Evolutionary conservation across 2,888 invertebrate species (phyloP).

Genomic region (Hypselothyrea guttata): DNA sequence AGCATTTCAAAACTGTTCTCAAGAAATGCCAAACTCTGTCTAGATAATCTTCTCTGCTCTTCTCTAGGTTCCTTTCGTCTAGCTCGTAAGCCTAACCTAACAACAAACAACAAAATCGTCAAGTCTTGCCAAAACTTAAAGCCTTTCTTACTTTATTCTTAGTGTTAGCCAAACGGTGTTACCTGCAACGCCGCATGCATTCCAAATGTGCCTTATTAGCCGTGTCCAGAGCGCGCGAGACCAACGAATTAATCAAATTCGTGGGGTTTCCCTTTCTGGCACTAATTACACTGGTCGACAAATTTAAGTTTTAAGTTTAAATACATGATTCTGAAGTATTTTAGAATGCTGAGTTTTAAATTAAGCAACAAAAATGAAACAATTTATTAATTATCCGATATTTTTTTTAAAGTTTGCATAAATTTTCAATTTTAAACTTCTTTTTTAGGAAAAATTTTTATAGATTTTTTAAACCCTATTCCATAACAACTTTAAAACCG

Average conservation of each 20-base stretch:
- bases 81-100: constrained; percentile 35
- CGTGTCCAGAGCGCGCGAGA: constrained; percentile 13
- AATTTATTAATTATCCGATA: no score
- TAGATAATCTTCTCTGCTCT: constrained; percentile 10
- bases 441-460: no score
- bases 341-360: no score
- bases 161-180: constrained; percentile 2
- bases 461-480: no score
- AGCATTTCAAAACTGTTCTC: constrained; percentile 58
- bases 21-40: constrained; percentile 27
- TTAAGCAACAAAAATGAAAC: no score
- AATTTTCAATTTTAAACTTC: no score
- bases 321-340: no score
- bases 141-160: constrained; percentile 21
- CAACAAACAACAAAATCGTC: constrained; percentile 78
- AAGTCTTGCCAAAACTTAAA: constrained; percentile 79
- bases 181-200: constrained; percentile 58
- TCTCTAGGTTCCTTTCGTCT: constrained; percentile 65
- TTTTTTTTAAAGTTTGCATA: no score
- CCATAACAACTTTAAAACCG: no score
- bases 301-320: no score
- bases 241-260: neutral
- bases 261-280: constrained; percentile 13
- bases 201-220: constrained; percentile 80
- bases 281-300: neutral